Base-by-base conservation (phyloP, 2,888 invertebrate genomes). In the Myopa testacea region DNA sequence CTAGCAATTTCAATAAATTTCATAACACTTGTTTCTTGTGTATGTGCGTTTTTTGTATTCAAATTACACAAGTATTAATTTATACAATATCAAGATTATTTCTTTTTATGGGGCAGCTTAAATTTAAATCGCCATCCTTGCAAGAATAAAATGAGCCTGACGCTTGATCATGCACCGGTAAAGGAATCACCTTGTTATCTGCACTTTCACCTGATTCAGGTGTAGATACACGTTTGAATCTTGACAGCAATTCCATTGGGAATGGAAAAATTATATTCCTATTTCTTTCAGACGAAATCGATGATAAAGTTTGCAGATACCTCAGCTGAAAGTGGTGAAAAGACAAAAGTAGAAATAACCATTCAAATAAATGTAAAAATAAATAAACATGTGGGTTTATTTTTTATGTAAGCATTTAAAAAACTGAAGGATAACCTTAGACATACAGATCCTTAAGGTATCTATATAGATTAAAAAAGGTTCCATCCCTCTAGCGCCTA, bases 211-310 rank as follows among this genome's bases (percentile, higher is more conserved):
- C 26, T 26, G 26, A 26, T 26, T 26, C 26, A 26, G 26, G 26
- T 4, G 38, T 34, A 7, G 38, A 4, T 14, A 38, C 4, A 65
- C 14, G 34, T 16, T 4, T 38, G 6, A 14, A 14, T 37, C 37
- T 38, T 4, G 34, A 14, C 16, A 72, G 5, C 37, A 80, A 75
- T 55, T 80, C 77, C 14, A 80, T 78, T 26, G 80, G 78, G 55
- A 80, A 81, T 19, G 81, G 80, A 75, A 81, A 81, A 75, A 81
- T 78, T 40, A 80, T 78, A n/a, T 78, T 81, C 12, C 71, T 68
- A 71, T 79, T 81, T 19, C 62, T 70, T 70, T 81, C 81, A 10
- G 75, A 63, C 7, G 81, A 73, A 63, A 81, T 80, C n/a, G 75
- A 67, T 40, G 79, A 67, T 34, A 81, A 62, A 6, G 80, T 81